Conservation (phyloP, 2,113 vertebrate genomes). For the Myiagra hebetior region DNA sequence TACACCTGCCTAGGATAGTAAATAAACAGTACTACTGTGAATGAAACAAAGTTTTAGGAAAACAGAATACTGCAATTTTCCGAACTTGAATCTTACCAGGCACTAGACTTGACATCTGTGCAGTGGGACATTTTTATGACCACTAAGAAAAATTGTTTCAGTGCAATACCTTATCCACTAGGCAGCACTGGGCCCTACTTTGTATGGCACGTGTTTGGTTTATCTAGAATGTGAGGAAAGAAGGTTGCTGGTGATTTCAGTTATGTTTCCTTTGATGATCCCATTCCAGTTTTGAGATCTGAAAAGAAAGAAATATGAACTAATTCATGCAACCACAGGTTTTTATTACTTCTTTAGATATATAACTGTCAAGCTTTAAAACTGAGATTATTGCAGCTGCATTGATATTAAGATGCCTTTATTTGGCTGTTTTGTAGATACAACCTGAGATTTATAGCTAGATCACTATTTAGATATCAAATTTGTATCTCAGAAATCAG, state of each 20-base stretch:
- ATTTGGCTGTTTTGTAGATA: neutral
- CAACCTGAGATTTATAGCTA: neutral
- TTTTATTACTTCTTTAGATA: neutral
- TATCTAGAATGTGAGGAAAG: neutral
- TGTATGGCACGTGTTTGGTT: neutral
- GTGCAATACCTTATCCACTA: neutral
- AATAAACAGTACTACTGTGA: neutral
- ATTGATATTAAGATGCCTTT: neutral
- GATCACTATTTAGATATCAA: neutral
- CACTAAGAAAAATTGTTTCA: neutral
- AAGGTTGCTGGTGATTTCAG: neutral
- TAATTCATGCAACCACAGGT: neutral
- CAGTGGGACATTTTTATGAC: neutral
- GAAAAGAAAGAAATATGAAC: neutral
- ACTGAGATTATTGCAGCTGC: neutral
- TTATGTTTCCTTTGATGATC: neutral
- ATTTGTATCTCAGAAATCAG: neutral
- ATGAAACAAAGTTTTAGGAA: neutral
- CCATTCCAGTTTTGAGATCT: neutral
- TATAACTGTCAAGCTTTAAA: neutral
- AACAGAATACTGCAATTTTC: neutral
- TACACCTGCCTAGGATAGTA: neutral
- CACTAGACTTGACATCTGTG: neutral
- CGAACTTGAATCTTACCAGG: neutral
- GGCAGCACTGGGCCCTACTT: fast-evolving